Evolutionary conservation across 2,113 vertebrate genomes (phyloP).

Genomic region (Lasiurus cinereus): DNA sequence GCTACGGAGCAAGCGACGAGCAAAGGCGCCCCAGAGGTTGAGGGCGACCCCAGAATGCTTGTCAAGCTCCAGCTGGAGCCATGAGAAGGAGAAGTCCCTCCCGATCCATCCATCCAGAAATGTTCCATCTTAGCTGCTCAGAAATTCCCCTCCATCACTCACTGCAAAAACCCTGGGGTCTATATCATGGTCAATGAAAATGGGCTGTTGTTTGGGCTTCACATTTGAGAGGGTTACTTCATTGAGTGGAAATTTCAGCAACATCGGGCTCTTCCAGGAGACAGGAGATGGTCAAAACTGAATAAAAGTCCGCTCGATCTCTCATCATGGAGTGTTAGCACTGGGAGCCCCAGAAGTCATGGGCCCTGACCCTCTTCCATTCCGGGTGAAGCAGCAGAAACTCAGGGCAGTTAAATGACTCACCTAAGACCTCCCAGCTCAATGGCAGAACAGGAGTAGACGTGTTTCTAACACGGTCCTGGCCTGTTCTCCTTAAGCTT

Average conservation of each 20-base stretch:
- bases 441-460: neutral
- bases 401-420: neutral
- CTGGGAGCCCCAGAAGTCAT: too few relatives aligned
- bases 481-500: neutral
- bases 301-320: too few relatives aligned
- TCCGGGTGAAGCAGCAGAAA: neutral
- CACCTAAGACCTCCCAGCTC: neutral
- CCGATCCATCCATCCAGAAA: neutral
- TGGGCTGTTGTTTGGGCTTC: neutral
- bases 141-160: neutral
- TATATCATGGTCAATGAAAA: neutral
- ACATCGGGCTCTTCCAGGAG: neutral
- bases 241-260: neutral
- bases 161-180: neutral
- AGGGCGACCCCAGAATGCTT: neutral
- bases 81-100: neutral
- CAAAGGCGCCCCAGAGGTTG: neutral
- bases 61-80: neutral
- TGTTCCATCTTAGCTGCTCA: neutral
- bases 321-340: too few relatives aligned
- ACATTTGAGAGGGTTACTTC: neutral
- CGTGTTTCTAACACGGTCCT: neutral
- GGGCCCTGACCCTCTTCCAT: slow-evolving; percentile 4
- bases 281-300: neutral
- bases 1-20: neutral